These are phyloP conservation scores for Harpagus bidentatus DNA, from an alignment of 2,113 vertebrate species.

Conservation along the genomic window DNA sequence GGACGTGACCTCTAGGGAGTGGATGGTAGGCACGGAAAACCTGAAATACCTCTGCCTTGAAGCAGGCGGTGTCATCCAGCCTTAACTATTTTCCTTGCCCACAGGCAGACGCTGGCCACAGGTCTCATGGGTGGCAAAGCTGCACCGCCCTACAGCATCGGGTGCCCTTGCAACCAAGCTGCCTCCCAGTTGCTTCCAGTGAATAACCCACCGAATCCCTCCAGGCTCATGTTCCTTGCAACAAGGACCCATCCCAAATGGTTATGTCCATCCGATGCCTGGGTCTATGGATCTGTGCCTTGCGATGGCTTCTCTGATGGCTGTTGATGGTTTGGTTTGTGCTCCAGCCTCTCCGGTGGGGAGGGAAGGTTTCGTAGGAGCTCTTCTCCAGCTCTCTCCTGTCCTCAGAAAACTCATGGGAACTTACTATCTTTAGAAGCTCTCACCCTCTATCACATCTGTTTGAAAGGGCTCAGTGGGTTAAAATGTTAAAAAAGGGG, in stretches of 20 bases:
- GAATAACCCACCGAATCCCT: neutral
- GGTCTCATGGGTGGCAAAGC: neutral
- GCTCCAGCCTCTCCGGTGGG: neutral
- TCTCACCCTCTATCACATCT: too few relatives aligned
- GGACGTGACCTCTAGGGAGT: neutral
- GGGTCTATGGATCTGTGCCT: neutral
- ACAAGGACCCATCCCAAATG: neutral
- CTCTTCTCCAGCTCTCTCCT: neutral
- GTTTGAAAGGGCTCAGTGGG: neutral
- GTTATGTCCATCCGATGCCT: neutral
- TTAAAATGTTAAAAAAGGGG: neutral
- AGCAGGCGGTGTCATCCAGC: neutral
- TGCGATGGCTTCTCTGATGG: neutral
- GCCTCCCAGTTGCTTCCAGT: neutral
- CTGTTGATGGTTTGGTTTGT: neutral
- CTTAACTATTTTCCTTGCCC: neutral
- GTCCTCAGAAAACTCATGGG: neutral
- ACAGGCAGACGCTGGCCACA: neutral
- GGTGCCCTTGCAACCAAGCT: neutral
- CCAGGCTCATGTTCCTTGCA: neutral
- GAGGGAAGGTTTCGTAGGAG: neutral
- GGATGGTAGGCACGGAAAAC: neutral
- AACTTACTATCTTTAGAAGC: neutral
- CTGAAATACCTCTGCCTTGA: neutral
- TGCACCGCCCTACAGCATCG: fast-evolving